Evolutionary conservation across 2,113 vertebrate species (phyloP), one percentile per base, ranked within the genome.

Genomic region (Poicephalus gulielmi): DNA sequence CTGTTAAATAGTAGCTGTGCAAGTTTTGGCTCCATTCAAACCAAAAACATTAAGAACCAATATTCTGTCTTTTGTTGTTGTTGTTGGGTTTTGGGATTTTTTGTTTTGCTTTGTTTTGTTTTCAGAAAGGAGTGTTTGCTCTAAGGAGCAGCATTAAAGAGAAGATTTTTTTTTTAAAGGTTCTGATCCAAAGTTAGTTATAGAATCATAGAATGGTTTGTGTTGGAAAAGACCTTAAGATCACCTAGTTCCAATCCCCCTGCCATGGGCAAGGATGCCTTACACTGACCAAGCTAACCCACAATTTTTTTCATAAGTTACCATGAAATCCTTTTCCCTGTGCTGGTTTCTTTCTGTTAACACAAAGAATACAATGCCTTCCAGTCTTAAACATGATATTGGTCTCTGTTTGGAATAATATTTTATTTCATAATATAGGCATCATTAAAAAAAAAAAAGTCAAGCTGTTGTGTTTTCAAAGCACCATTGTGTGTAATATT

Each of bases 181-280:
- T 93, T 96, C 92, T 95, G 68, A 83, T 96, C 97, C 94, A 96
- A 97, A 88, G 75, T 95, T 93, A 94, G 55, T 59, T 15, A 59
- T 15, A 59, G 57, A 35, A 59, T 59, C 57, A 35, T 35, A 35
- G 57, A 59, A 59, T 59, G 33, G 2, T n/a, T 59, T 23, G 33
- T 14, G 55, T n/a, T n/a, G 57, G 22, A 59, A 59, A 59, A 33
- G 57, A 24, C 57, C 57, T 59, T 59, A 35, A 59, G 57, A 24
- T 59, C 22, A 35, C 23, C 57, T 59, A 59, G 57, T 15, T 35
- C 33, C 22, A 59, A 10, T 9, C 33, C 23, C 22, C 22, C 57
- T 24, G 22, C 57, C 22, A 59, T 24, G 22, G 20, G 33, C 33
- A 59, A 23, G 57, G 57, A 35, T 14, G 22, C 33, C 33, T 35